Evolutionary conservation across 37 sponge, comb jelly and placozoan genomes (phyloP).

Genomic region (Spongilla lacustris): DNA sequence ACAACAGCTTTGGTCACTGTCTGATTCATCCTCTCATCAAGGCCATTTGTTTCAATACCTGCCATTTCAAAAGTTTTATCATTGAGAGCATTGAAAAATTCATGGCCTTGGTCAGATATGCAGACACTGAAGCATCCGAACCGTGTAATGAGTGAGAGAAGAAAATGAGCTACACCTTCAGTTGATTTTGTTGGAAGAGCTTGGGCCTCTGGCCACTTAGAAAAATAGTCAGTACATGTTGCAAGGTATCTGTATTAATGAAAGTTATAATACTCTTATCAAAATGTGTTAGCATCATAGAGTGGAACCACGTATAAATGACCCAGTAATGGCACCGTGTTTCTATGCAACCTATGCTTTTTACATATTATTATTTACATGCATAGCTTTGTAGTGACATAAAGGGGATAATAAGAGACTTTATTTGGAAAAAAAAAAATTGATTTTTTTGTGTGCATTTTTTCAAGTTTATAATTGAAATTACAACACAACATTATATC

Average conservation of each 20-base stretch:
- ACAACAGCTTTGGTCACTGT: not conserved
- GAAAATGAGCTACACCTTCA: slow-evolving; percentile 16
- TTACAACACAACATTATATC: too few relatives aligned
- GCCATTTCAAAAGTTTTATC: slow-evolving; percentile 21
- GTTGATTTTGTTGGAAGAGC: not conserved
- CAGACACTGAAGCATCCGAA: not conserved
- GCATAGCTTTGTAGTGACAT: too few relatives aligned
- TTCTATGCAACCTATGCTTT: too few relatives aligned
- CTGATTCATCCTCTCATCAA: slow-evolving; percentile 57
- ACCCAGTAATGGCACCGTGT: too few relatives aligned
- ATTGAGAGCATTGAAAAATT: slow-evolving; percentile 37
- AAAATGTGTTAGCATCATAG: too few relatives aligned
- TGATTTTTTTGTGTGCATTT: too few relatives aligned
- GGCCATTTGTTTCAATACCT: slow-evolving; percentile 51
- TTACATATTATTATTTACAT: too few relatives aligned
- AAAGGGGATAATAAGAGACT: too few relatives aligned
- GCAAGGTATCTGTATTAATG: slow-evolving; percentile 19
- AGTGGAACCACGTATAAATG: too few relatives aligned
- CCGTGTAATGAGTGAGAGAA: slow-evolving; percentile 14
- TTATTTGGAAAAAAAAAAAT: too few relatives aligned
- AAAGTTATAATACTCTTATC: not conserved
- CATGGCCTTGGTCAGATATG: slow-evolving; percentile 53
- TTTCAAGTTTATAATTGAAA: too few relatives aligned
- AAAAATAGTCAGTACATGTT: slow-evolving; percentile 28
- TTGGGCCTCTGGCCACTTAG: slow-evolving; percentile 36